Percentiles rank a stretch among this genome's conserved stretches.
Evolutionary conservation across 2,888 invertebrate species (phyloP).

Genomic region (Nezara viridula): DNA sequence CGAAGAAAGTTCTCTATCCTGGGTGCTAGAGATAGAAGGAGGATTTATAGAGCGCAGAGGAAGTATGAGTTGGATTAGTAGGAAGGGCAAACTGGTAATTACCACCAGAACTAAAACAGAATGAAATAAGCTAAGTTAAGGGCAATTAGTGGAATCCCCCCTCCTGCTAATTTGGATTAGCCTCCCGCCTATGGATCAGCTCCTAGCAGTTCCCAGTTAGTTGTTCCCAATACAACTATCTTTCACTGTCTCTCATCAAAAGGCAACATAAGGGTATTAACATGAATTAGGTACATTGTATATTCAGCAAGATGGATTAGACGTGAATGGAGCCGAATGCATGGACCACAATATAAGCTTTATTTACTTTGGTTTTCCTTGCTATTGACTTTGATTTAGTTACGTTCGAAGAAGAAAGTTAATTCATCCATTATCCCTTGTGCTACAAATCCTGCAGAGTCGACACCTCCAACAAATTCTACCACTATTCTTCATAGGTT

Average conservation of each 20-base stretch:
- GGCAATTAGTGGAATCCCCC: background rate
- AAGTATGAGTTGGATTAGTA: conserved; percentile 27
- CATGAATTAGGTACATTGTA: too few species aligned
- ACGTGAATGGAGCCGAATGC: too few species aligned
- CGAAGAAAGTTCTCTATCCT: background rate
- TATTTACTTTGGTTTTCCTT: too few species aligned
- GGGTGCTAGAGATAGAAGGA: background rate
- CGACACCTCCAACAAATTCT: too few species aligned
- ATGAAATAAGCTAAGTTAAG: conserved; percentile 34
- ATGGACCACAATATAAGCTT: too few species aligned
- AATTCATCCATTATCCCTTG: too few species aligned
- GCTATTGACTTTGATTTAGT: too few species aligned
- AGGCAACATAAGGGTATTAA: too few species aligned
- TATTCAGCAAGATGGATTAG: too few species aligned
- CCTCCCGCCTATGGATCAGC: background rate
- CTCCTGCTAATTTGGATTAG: conserved; percentile 1
- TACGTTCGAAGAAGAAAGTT: too few species aligned
- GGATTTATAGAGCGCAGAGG: background rate
- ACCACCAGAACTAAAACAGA: conserved; percentile 13
- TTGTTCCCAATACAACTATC: background rate
- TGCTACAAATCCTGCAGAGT: too few species aligned
- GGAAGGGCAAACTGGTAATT: conserved; percentile 39
- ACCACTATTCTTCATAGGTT: background rate
- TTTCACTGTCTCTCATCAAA: background rate
- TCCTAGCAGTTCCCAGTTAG: background rate